Base-by-base conservation (phyloP, 2,888 invertebrate genomes). In the Tetheella fluctuosa region DNA sequence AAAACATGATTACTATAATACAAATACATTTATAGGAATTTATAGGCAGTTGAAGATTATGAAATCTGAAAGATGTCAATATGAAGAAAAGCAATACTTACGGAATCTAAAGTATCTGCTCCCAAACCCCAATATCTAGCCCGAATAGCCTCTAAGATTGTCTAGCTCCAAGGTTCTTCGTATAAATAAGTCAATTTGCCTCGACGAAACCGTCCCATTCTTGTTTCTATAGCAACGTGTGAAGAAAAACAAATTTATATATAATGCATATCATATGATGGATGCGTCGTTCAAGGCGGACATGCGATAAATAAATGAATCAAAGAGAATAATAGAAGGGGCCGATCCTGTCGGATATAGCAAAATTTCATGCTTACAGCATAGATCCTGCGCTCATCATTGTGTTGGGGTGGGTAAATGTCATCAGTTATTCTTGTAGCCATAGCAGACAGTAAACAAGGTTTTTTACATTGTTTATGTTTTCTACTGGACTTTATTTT, bases 251-350 rank as follows among this genome's bases (percentile, higher is more conserved):
- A 42, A 42, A 42, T 42, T 42, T 42, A 17, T 17, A 17, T 17
- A 42, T 17, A 42, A 42, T 42, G 42, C 42, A 42, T 42, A 42
- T 42, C 42, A 17, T 42, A 39, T 15, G 39, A 39, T 39, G 39
- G 39, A 39, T 39, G 39, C 13, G 39, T n/a, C 12, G 12, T n/a
- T 39, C 39, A n/a, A 39, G n/a, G 39, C 39, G 39, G 39, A 39
- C 15, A 39, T 15, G 39, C 15, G 39, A 39, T 39, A n/a, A 39
- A 39, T 2, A 39, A 39, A 39, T 39, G 39, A 39, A 39, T 39
- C 39, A 39, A 39, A 39, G 1, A 39, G 39, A 39, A 39, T 39
- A 39, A 39, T 39, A 5, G 39, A 34, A 39, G 13, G 39, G 15
- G 12, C n/a, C 15, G 39, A 15, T 39, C 15, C 15, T 39, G 39